These are phyloP conservation scores for Amphipoea lucens DNA, from an alignment of 2,888 invertebrate genomes.

Conservation along the genomic window DNA sequence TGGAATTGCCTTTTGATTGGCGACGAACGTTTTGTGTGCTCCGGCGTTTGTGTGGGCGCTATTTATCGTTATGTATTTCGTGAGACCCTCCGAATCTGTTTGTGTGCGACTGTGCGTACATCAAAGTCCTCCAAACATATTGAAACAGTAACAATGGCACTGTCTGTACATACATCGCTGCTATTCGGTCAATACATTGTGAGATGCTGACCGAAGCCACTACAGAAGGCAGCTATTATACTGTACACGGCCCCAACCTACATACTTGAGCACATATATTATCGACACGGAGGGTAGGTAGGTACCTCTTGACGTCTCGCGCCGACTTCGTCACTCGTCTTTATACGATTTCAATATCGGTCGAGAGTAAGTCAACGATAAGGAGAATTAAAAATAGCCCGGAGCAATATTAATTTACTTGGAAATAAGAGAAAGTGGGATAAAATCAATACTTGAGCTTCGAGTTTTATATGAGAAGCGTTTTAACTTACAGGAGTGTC, in stretches of 20 bases:
- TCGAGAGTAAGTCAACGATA: constrained; percentile 39
- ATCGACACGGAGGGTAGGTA: constrained; percentile 32
- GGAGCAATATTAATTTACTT: constrained; percentile 70
- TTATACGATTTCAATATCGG: constrained; percentile 59
- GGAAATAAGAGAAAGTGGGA: constrained; percentile 63
- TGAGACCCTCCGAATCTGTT: constrained; percentile 11
- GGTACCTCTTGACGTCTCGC: constrained; percentile 31
- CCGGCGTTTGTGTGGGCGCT: constrained; percentile 9
- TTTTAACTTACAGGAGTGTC: constrained; percentile 17
- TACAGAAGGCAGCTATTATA: constrained; percentile 54
- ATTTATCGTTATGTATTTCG: constrained; percentile 21
- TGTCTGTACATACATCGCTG: constrained; percentile 45
- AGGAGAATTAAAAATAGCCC: constrained; percentile 70
- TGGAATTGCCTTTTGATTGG: constrained; percentile 66
- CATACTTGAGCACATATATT: constrained; percentile 34
- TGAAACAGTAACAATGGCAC: constrained; percentile 47
- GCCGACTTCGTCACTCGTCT: constrained; percentile 43
- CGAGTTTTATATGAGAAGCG: constrained; percentile 56
- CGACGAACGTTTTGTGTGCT: constrained; percentile 33
- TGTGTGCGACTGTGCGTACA: constrained; percentile 21
- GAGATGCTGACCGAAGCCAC: constrained; percentile 50
- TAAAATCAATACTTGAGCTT: constrained; percentile 71
- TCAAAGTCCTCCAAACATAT: constrained; percentile 51
- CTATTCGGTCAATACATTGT: constrained; percentile 54
- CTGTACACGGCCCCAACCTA: constrained; percentile 37